phyloP scores from a whole-genome alignment of 92 coral and sea anemone species.

The Meandrina meandrites region DNA sequence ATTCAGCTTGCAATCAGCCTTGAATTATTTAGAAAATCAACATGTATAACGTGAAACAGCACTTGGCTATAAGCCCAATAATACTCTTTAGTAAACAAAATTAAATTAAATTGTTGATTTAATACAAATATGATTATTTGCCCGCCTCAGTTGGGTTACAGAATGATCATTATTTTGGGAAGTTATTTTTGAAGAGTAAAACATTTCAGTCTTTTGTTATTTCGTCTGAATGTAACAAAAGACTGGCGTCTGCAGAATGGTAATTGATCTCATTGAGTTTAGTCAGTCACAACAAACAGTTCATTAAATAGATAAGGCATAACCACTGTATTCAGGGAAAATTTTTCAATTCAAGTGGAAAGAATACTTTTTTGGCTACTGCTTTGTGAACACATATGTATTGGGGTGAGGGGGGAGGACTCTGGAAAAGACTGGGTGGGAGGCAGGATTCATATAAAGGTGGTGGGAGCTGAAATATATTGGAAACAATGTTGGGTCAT shows the following conservation, averaged over 20 bases:
- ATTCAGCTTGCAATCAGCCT: not conserved
- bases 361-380: not conserved
- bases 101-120: not conserved
- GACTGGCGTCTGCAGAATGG: not conserved
- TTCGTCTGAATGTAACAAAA: not conserved
- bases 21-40: not conserved
- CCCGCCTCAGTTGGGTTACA: not conserved
- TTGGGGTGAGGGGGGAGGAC: too few species aligned
- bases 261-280: not conserved
- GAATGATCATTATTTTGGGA: not conserved
- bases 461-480: too few species aligned
- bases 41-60: not conserved
- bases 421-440: too few species aligned
- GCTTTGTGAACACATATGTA: not conserved
- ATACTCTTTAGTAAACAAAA: not conserved
- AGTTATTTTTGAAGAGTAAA: not conserved
- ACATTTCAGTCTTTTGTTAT: not conserved
- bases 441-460: too few species aligned
- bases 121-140: not conserved
- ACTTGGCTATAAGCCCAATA: not conserved
- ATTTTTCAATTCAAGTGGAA: too few species aligned
- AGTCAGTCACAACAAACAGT: not conserved
- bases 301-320: too few species aligned
- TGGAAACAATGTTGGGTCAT: too few species aligned
- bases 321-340: too few species aligned